These are phyloP conservation scores for Bombyx huttoni DNA, from an alignment of 2,888 invertebrate genomes.

Conservation along the genomic window DNA sequence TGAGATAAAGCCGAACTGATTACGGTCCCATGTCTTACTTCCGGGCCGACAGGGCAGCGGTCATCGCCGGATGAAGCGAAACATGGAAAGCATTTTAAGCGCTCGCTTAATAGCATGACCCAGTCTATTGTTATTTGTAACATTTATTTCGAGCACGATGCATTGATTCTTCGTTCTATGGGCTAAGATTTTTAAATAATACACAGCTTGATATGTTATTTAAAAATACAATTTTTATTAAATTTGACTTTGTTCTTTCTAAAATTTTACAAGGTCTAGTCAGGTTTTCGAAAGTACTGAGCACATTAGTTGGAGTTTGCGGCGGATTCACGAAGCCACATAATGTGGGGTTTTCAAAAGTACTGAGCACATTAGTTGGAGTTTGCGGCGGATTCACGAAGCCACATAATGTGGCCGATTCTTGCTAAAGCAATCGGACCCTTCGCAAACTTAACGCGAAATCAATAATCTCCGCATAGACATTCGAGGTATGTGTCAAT, in stretches of 20 bases:
- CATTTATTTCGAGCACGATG: constrained; percentile 50
- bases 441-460: constrained; percentile 48
- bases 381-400: constrained; percentile 44
- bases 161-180: constrained; percentile 38
- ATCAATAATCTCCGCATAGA: constrained; percentile 10
- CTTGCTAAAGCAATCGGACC: constrained; percentile 46
- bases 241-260: not conserved
- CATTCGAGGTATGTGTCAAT: too few relatives aligned
- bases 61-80: constrained; percentile 50
- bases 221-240: not conserved
- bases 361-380: constrained; percentile 6
- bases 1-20: constrained; percentile 42
- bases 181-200: constrained; percentile 2
- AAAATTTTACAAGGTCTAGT: not conserved
- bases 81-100: constrained; percentile 72
- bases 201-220: not conserved
- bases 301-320: too few relatives aligned
- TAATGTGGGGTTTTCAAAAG: constrained; percentile 28
- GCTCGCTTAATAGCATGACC: constrained; percentile 40
- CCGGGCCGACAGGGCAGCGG: constrained; percentile 32
- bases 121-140: constrained; percentile 38
- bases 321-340: constrained; percentile 46
- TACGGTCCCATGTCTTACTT: constrained; percentile 51
- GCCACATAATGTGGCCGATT: constrained; percentile 51
- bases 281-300: too few relatives aligned